Base-by-base conservation (phyloP, 2,888 invertebrate genomes). In the Synergus itoensis region DNA sequence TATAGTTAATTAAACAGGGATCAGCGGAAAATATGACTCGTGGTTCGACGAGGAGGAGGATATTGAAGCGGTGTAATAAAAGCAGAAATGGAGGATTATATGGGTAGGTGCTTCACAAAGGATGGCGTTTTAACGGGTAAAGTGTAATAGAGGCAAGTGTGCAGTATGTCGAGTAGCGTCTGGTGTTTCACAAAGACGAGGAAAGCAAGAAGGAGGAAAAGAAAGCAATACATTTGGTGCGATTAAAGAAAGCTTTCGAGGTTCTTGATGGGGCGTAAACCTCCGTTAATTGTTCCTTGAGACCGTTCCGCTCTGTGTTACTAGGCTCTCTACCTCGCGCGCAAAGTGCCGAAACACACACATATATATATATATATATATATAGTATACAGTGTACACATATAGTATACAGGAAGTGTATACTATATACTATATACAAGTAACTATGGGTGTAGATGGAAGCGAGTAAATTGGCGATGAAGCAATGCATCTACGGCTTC, bases 241-340 rank as follows among this genome's bases (percentile, higher is more conserved):
- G 83, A 84, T 84, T 83, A 83, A 84, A 82, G 83, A 80, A 84
- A 83, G 81, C 84, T 84, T 81, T 81, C 78, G 80, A 80, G 83
- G 79, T 69, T 80, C 83, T 83, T 81, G 83, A 83, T 83, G 81
- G 84, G 79, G 76, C 84, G 81, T 84, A 84, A 84, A 84, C 76
- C 81, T 80, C 65, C 80, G 82, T 84, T 84, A 84, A 84, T 82
- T 84, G 84, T 82, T 69, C 69, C 69, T 28, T 48, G 69, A 69
- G 69, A 69, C 28, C 69, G 69, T 69, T 45, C 16, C 69, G 28
- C 45, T 45, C 21, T 43, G 45, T 69, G 69, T 69, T 69, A 69
- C 45, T 69, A 69, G 69, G 45, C 69, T 69, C 69, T 63, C 63
- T 63, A 63, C 63, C 63, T 69, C 14, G 48, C 69, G 69, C 45